These are phyloP conservation scores for Xestobium rufovillosum DNA, from an alignment of 2,888 invertebrate genomes.

Conservation along the genomic window DNA sequence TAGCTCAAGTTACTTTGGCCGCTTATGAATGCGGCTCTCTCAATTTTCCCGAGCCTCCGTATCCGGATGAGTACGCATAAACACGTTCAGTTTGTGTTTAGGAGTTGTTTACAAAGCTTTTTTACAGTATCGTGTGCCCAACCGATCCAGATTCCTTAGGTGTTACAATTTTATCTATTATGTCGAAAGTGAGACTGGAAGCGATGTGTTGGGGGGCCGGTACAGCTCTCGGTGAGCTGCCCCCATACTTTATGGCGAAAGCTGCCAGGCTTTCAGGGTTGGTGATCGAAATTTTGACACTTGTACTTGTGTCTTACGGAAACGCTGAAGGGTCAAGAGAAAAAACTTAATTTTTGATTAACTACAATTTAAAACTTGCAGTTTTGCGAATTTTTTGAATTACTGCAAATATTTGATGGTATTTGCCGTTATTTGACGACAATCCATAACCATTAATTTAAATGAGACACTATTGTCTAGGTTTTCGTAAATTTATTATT, in stretches of 20 bases:
- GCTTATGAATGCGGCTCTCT: constrained; percentile 95
- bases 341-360: too few species aligned
- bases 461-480: too few species aligned
- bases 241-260: constrained; percentile 99
- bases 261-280: constrained; percentile 68
- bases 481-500: too few species aligned
- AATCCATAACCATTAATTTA: too few species aligned
- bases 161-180: constrained; percentile 85
- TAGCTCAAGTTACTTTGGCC: constrained; percentile 95
- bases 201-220: constrained; percentile 98
- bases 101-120: constrained; percentile 7
- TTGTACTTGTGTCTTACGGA: neutral
- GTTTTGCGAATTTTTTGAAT: too few species aligned
- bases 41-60: constrained; percentile 95
- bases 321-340: too few species aligned
- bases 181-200: constrained; percentile 91
- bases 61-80: constrained; percentile 83
- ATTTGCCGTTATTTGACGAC: too few species aligned
- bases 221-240: constrained; percentile 97
- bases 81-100: constrained; percentile 8
- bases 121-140: constrained; percentile 83
- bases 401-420: too few species aligned
- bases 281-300: constrained; percentile 14
- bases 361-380: too few species aligned
- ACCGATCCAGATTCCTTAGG: constrained; percentile 54